A percentile compares a stretch with the other conserved stretches of the same genome.
These are phyloP conservation scores for Solenopsis fugax DNA, from an alignment of 1,140 invertebrate species.

Conservation along the genomic window DNA sequence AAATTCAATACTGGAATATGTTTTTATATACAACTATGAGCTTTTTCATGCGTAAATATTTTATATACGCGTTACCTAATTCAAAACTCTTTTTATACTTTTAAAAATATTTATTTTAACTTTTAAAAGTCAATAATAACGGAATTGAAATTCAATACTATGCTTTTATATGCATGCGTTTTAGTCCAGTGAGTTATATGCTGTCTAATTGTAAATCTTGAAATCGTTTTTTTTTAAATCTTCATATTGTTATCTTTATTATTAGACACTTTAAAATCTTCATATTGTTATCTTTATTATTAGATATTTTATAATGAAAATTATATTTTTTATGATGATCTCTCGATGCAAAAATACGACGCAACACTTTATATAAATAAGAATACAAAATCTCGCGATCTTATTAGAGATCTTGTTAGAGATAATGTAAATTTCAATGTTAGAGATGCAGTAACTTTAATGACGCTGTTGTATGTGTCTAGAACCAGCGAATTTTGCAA, in stretches of 20 bases:
- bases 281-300: neutral
- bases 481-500: neutral
- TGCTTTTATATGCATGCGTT: neutral
- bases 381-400: neutral
- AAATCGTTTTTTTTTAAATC: neutral
- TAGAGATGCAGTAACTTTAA: neutral
- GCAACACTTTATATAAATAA: neutral
- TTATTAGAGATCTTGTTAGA: neutral
- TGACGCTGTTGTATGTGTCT: neutral
- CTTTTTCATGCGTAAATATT: neutral
- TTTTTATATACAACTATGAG: neutral
- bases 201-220: neutral
- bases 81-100: neutral
- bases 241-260: neutral
- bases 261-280: neutral
- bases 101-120: neutral
- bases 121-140: neutral
- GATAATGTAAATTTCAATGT: neutral
- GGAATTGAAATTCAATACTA: neutral
- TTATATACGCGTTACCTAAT: neutral
- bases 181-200: neutral
- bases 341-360: neutral
- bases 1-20: neutral
- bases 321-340: neutral
- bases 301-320: neutral